Percentiles rank a stretch among this genome's conserved stretches.
Conservation (phyloP, 1,140 invertebrate species). For the Oedothorax gibbosus region DNA sequence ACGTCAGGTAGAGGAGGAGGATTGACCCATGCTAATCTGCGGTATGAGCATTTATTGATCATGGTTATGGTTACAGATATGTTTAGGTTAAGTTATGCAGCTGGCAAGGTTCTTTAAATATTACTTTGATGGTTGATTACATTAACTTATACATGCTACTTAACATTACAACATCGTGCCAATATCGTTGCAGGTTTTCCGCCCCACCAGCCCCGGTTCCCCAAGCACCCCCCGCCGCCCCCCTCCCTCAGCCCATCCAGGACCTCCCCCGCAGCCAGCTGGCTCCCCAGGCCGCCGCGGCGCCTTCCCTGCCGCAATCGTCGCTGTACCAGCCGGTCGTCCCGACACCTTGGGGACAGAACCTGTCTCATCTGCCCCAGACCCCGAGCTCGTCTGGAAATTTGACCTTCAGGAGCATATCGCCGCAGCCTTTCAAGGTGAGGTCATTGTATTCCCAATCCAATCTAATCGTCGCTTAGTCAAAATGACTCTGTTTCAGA, state of each 20-base stretch:
- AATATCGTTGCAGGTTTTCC: background rate
- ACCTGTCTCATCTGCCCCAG: conserved; percentile 29
- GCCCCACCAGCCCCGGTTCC: background rate
- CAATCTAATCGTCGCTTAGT: too few relatives aligned
- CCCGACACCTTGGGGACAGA: conserved; percentile 25
- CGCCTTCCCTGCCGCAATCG: background rate
- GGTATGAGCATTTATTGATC: too few relatives aligned
- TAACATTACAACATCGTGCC: too few relatives aligned
- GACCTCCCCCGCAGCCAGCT: conserved; percentile 10
- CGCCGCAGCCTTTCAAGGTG: conserved; percentile 54
- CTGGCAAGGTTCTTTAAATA: too few relatives aligned
- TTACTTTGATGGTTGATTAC: too few relatives aligned
- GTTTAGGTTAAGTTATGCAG: too few relatives aligned
- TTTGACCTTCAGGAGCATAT: conserved; percentile 48
- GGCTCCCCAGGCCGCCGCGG: conserved; percentile 4
- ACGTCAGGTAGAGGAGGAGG: too few relatives aligned
- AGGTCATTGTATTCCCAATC: too few relatives aligned
- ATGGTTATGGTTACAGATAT: too few relatives aligned
- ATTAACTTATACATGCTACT: too few relatives aligned
- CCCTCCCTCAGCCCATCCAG: background rate
- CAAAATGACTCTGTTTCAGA: too few relatives aligned
- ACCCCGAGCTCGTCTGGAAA: conserved; percentile 47
- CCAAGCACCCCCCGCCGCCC: conserved; percentile 1
- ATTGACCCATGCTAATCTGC: too few relatives aligned
- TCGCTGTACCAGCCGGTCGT: background rate